Evolutionary conservation across 1,140 invertebrate species (phyloP).

Genomic region (Cydia strobilella): DNA sequence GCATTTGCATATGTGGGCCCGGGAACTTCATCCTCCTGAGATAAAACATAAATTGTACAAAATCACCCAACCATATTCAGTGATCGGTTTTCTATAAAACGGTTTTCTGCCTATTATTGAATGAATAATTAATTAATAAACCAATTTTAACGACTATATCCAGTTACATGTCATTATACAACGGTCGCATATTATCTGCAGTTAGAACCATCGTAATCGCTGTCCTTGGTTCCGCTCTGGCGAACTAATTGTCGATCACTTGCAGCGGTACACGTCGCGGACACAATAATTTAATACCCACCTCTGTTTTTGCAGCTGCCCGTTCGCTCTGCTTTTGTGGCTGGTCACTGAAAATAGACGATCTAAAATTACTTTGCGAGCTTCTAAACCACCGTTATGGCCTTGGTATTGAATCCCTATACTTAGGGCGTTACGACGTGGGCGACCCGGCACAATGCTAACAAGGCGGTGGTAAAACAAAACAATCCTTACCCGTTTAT

Average conservation of each 20-base stretch:
- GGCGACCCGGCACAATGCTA: conserved; percentile 20
- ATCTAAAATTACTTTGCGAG: conserved; percentile 33
- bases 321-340: conserved; percentile 60
- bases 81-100: background rate
- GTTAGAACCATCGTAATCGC: conserved; percentile 58
- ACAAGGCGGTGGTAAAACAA: conserved; percentile 19
- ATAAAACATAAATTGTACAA: conserved; percentile 19
- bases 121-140: too few species aligned
- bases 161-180: conserved; percentile 35
- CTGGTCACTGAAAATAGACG: conserved; percentile 64
- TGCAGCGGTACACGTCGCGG: conserved; percentile 54
- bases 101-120: background rate
- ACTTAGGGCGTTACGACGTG: conserved; percentile 24
- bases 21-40: conserved; percentile 67
- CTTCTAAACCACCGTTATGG: conserved; percentile 28
- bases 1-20: conserved; percentile 92
- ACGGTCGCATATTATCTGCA: conserved; percentile 49
- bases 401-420: conserved; percentile 24
- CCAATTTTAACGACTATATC: background rate
- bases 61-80: background rate
- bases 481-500: conserved; percentile 21
- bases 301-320: conserved; percentile 67
- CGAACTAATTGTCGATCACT: conserved; percentile 61
- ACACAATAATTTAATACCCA: conserved; percentile 62
- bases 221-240: conserved; percentile 68